Base-by-base conservation (phyloP, 2,113 vertebrate species). In the Vanacampus margaritifer region DNA sequence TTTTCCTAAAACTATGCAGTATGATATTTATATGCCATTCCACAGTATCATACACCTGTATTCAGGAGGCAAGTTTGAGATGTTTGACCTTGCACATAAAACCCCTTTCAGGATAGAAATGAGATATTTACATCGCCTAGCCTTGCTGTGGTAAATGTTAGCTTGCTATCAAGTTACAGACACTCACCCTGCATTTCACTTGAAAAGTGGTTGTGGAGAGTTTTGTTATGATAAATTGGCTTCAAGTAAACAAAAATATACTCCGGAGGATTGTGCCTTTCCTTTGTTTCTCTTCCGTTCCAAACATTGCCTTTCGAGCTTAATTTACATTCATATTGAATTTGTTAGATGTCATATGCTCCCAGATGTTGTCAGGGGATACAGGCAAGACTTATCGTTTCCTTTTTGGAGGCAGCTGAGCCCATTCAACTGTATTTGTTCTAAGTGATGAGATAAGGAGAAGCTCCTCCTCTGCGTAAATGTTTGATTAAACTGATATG, bases 291-390 rank as follows among this genome's bases (percentile, higher is more conserved):
- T 66, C 56, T 61, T 26, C 45, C 36, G 50, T 72, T 46, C 41
- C 13, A 19, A 64, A 60, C 69, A 56, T 79, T 88, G 73, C 79
- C 76, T 83, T 83, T 83, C 74, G 64, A 76, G 74, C 78, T 86
- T 86, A 72, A 90, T 90, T 90, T 90, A 80, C 83, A 91, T 91
- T 87, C 84, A 88, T 85, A 88, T 87, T 90, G 88, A 86, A 84
- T 86, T 74, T 81, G 73, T 79, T 75, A 68, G 51, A 57, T 62
- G 76, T 87, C 87, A 87, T 87, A 87, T 89, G 88, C 81, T 86
- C 62, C 69, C 67, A 11, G 58, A 68, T 35, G 79, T 82, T 84
- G 88, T 89, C 89, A 87, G 81, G 89, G 88, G 88, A 90, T 86
- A 86, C 76, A 24, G 46, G 60, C 77, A 72, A 73, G 79, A 60